Percentiles rank a stretch among this genome's conserved stretches.
Evolutionary conservation across 2,797 vertebrate species (phyloP).

Genomic region (Lophius americanus): DNA sequence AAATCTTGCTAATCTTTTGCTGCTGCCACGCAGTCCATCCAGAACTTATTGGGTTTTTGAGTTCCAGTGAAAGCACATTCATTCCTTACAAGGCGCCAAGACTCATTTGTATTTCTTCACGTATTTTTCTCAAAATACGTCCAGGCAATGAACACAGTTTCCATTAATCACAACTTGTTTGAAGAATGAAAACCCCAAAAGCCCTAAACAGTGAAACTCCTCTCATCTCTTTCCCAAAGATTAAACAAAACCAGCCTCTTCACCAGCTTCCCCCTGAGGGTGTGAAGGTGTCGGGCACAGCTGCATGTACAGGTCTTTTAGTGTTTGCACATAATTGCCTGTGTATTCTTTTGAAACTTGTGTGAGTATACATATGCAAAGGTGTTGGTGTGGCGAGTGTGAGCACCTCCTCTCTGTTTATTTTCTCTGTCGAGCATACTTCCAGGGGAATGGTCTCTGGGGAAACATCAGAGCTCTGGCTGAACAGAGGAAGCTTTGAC

Average conservation of each 20-base stretch:
- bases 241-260: slow-evolving; percentile 12
- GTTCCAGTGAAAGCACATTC: slow-evolving; percentile 18
- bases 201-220: not conserved
- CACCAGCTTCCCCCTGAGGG: slow-evolving; percentile 22
- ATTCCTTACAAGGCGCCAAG: slow-evolving; percentile 9
- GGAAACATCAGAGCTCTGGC: slow-evolving; percentile 69
- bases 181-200: slow-evolving; percentile 2
- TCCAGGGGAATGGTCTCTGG: slow-evolving; percentile 71
- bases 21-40: not conserved
- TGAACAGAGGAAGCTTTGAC: slow-evolving; percentile 77
- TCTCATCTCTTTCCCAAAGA: not conserved
- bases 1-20: slow-evolving; percentile 12
- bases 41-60: slow-evolving; percentile 24
- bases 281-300: slow-evolving; percentile 35
- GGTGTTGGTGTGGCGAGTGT: slow-evolving; percentile 66
- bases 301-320: slow-evolving; percentile 22
- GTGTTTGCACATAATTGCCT: slow-evolving; percentile 24
- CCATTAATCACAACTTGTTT: not conserved
- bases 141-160: not conserved
- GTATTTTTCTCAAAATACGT: slow-evolving; percentile 14
- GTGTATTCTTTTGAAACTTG: slow-evolving; percentile 32
- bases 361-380: slow-evolving; percentile 66
- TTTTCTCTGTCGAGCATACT: slow-evolving; percentile 78
- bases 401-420: slow-evolving; percentile 74
- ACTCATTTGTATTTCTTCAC: slow-evolving; percentile 7